Evolutionary conservation across 2,888 invertebrate genomes (phyloP).

Genomic region (Sipha maydis): DNA sequence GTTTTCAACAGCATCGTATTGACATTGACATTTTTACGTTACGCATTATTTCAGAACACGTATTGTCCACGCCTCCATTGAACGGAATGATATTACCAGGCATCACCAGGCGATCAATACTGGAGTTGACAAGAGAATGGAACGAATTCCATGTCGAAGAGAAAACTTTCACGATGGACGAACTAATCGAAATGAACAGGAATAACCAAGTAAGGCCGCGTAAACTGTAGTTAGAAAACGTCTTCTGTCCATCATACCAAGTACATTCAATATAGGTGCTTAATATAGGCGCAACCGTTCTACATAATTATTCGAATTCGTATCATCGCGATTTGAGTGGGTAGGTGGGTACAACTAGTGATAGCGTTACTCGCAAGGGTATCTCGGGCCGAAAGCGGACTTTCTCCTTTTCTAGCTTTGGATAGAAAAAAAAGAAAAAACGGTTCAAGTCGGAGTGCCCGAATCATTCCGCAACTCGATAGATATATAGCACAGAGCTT

Average conservation of each 20-base stretch:
- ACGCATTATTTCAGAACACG: constrained; percentile 75
- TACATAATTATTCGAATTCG: background rate
- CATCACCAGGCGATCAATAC: constrained; percentile 87
- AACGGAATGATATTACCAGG: constrained; percentile 96
- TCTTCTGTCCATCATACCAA: constrained; percentile 29
- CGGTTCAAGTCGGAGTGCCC: no score
- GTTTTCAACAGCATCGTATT: no score
- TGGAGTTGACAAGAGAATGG: constrained; percentile 85
- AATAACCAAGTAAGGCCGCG: constrained; percentile 71
- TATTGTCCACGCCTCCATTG: constrained; percentile 91
- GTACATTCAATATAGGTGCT: no score
- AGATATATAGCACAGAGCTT: no score
- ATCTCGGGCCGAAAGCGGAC: no score
- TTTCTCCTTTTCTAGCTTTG: no score
- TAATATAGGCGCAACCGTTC: constrained; percentile 2
- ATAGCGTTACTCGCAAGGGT: no score
- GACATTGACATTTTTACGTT: no score
- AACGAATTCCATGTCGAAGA: constrained; percentile 86
- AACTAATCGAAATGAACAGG: constrained; percentile 77
- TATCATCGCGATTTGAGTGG: no score
- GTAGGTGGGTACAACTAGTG: no score
- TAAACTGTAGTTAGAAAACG: background rate
- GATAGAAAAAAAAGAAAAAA: no score
- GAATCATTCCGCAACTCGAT: no score
- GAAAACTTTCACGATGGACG: constrained; percentile 84